Evolutionary conservation across 2,888 invertebrate genomes (phyloP), one percentile per base, ranked within the genome.

Genomic region (Willowsia nigromaculata): DNA sequence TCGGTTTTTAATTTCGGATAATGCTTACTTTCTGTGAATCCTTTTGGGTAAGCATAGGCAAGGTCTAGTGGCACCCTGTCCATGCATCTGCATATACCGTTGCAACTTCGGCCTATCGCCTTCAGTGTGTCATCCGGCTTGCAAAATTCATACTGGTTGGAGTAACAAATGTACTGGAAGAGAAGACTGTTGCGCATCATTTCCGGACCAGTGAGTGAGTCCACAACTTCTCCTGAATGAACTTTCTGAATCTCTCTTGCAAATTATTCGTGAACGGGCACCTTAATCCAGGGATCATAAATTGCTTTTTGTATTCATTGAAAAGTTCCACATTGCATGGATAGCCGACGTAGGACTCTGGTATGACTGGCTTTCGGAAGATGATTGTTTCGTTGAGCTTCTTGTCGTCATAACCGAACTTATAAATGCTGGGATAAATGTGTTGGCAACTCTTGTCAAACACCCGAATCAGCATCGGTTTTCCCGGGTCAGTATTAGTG

Each of bases 131-230:
- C 27, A 65, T 65, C 65, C 1, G 11, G 13, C 15, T 18, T 30
- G 18, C 65, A 65, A 27, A 0, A 0, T 27, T 65, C 65, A 27
- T 27, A 65, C 13, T 65, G 65, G 13, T 11, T 27, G 1, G 65
- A 65, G 11, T 27, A 65, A 30, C 65, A 65, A 65, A 65, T 65
- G 65, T 65, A 65, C 30, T 65, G 65, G 30, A 65, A 65, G 0
- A 65, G 15, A 1, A 65, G 33, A 22, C 13, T 27, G 3, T 7
- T 65, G 33, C 11, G 18, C 53, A 1, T 27, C 7, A 0, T n/a
- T 0, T 3, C 33, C 15, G 13, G 7, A 27, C 4, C 13, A 4
- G 6, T n/a, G 4, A 1, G 1, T 18, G 53, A 9, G 65, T 65
- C 53, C 53, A 65, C 9, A 65, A 13, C 3, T 65, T 22, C 3